Conservation (phyloP, 1,140 invertebrate species). For the Drosophila sturtevanti region DNA sequence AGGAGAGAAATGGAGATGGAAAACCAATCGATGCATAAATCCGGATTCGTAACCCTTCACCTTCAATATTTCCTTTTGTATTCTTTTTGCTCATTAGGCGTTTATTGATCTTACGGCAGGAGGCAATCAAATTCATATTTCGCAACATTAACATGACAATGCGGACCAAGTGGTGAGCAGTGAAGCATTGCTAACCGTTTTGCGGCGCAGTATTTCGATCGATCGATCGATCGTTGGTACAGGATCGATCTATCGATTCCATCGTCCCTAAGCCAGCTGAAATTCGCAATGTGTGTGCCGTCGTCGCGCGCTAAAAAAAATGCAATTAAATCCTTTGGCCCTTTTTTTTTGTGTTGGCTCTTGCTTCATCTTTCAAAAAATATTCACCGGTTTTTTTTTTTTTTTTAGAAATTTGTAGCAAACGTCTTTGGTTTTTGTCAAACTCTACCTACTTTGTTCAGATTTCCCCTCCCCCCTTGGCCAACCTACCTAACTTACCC, state of each 20-base stretch:
- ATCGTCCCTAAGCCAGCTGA: constrained; percentile 49
- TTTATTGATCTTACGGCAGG: constrained; percentile 70
- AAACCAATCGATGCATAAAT: not conserved
- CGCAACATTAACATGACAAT: constrained; percentile 76
- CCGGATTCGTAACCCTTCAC: constrained; percentile 32
- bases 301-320: constrained; percentile 69
- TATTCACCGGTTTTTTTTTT: constrained; percentile 20
- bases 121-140: constrained; percentile 77
- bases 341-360: constrained; percentile 25
- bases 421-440: constrained; percentile 63
- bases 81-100: constrained; percentile 54
- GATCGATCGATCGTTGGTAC: constrained; percentile 33
- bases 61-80: not conserved
- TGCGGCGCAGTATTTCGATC: constrained; percentile 59
- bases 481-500: constrained; percentile 20
- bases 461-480: constrained; percentile 11
- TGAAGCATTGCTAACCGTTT: constrained; percentile 63
- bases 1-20: not conserved
- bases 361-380: not conserved
- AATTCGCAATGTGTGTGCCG: constrained; percentile 73
- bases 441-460: not conserved
- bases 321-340: constrained; percentile 72
- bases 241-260: constrained; percentile 41
- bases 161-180: constrained; percentile 34
- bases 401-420: constrained; percentile 68